Evolutionary conservation across 2,888 invertebrate species (phyloP), one percentile per base, ranked within the genome.

Genomic region (Andrena trimmerana): DNA sequence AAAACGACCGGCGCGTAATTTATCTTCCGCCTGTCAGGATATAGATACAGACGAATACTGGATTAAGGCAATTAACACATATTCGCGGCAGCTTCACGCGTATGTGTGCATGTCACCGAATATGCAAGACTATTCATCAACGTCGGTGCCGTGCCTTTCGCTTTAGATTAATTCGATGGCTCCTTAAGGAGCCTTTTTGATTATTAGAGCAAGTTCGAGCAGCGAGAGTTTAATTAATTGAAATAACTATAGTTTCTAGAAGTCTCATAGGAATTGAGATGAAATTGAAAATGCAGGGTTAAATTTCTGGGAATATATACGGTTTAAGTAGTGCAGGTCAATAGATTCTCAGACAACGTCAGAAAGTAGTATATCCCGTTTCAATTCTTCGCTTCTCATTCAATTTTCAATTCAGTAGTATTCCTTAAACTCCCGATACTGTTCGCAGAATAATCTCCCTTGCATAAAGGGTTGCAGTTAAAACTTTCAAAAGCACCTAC

Each of bases 1-100:
- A 66, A 78, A 73, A 72, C 71, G 54, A 63, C 54, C 62, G 52
- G 42, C 2, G 59, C 50, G 81, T 71, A 72, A 78, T 77, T 80
- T 72, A 73, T 75, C 77, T 82, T 81, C 83, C 20, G 27, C 3
- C 81, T 74, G 81, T 73, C 81, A 81, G 74, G 81, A 81, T 73
- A 81, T 81, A 81, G 81, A 81, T 81, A 81, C 82, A 63, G 66
- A 42, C 73, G 73, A 63, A 81, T 81, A 81, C 66, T 81, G 81
- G 81, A 81, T 81, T 81, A 82, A 73, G 82, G 81, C 81, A 81
- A 81, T 81, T 81, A 81, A 81, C 81, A 81, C 82, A 67, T 68
- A 67, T 68, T 60, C 73, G 57, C 31, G 63, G 62, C 63, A 50
- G 82, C 57, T 36, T 54, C 54, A n/a, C 33, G 82, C 27, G 33